phyloP scores from a whole-genome alignment of 2,888 invertebrate genomes.

The Acleris holmiana region DNA sequence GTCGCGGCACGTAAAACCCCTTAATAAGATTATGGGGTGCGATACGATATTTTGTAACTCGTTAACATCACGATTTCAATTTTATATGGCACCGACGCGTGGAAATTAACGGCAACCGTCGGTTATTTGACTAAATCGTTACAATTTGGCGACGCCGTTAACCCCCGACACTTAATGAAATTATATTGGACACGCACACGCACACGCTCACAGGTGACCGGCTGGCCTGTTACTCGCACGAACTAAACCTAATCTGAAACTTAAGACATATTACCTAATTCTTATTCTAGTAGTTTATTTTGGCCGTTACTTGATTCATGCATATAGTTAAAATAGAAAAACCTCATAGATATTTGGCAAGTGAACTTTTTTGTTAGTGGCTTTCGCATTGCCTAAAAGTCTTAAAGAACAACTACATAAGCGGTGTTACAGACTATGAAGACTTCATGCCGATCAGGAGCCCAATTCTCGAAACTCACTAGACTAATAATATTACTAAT shows the following conservation, averaged over 20 bases:
- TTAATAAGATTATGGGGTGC: conserved; percentile 32
- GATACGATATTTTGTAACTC: conserved; percentile 54
- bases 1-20: conserved; percentile 1
- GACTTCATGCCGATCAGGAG: too few species aligned
- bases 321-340: too few species aligned
- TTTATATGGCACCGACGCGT: conserved; percentile 59
- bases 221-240: conserved; percentile 11
- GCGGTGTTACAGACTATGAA: too few species aligned
- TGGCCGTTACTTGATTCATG: neutral
- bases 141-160: conserved; percentile 69
- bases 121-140: conserved; percentile 67
- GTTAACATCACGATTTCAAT: conserved; percentile 76
- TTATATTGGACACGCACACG: conserved; percentile 69
- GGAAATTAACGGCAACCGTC: conserved; percentile 61
- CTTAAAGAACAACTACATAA: too few species aligned
- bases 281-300: neutral
- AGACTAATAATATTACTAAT: too few species aligned
- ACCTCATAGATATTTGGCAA: too few species aligned
- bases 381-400: too few species aligned
- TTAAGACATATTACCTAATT: neutral
- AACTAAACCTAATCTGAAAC: conserved; percentile 8
- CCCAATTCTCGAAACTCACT: too few species aligned
- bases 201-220: conserved; percentile 31
- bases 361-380: too few species aligned
- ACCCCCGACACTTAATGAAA: conserved; percentile 66